phyloP scores from a whole-genome alignment of 2,888 invertebrate species.

The Cremastinae sp. region DNA sequence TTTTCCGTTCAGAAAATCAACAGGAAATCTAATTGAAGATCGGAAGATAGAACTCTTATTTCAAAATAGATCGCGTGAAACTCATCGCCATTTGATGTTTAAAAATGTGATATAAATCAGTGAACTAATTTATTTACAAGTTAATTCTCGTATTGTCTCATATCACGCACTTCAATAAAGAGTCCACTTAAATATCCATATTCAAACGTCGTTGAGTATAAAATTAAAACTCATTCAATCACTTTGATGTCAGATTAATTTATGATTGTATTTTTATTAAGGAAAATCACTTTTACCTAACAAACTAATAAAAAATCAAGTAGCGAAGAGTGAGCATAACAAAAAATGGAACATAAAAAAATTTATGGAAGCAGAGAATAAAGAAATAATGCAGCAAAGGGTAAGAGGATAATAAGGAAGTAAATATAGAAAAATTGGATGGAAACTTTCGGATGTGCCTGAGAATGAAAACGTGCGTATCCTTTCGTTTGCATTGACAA shows the following conservation, averaged over 20 bases:
- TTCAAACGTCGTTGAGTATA: no score
- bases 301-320: neutral
- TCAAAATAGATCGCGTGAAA: no score
- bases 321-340: neutral
- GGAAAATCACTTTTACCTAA: no score
- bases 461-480: constrained; percentile 3
- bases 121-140: no score
- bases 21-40: neutral
- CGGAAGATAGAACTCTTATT: neutral
- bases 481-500: constrained; percentile 11
- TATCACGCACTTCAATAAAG: no score
- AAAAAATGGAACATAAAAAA: neutral
- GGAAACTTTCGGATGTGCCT: constrained; percentile 2
- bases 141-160: no score
- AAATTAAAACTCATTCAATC: no score
- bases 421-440: constrained; percentile 13
- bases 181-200: no score
- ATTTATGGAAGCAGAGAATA: constrained; percentile 3
- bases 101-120: no score
- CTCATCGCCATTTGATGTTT: no score
- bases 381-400: neutral
- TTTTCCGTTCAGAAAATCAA: neutral
- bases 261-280: no score
- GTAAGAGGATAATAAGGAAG: constrained; percentile 3
- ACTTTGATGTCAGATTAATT: no score